Evolutionary conservation across 2,888 invertebrate species (phyloP).

Genomic region (Diploptera punctata): DNA sequence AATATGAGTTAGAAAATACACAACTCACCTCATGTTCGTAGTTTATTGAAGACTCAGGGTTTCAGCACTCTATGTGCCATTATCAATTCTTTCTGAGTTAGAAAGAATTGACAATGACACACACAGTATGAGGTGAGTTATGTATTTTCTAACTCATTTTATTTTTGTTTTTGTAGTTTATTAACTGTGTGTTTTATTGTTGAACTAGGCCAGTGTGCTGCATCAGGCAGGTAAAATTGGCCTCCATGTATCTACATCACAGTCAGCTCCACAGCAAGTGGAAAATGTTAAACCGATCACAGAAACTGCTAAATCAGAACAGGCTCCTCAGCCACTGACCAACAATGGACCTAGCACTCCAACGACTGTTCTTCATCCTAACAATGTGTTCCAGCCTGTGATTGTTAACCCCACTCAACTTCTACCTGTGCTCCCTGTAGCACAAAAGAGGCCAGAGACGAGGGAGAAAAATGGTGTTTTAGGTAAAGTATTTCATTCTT

Average conservation of each 20-base stretch:
- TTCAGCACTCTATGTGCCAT: no score
- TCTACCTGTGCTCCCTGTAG: constrained; percentile 70
- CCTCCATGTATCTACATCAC: constrained; percentile 29
- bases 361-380: constrained; percentile 20
- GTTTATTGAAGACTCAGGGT: no score
- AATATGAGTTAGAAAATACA: no score
- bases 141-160: no score
- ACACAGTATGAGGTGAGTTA: no score
- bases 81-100: no score
- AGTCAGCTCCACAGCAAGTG: constrained; percentile 10
- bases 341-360: not conserved
- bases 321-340: constrained; percentile 3
- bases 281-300: constrained; percentile 6
- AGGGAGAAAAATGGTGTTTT: constrained; percentile 46
- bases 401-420: constrained; percentile 84
- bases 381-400: constrained; percentile 63
- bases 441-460: constrained; percentile 46
- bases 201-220: constrained; percentile 26
- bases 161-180: no score
- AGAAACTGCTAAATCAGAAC: constrained; percentile 4
- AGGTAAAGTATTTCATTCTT: constrained; percentile 42
- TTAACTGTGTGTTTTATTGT: not conserved
- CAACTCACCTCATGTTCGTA: no score
- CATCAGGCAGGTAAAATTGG: constrained; percentile 26
- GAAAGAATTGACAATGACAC: no score